Evolutionary conservation across 2,797 vertebrate genomes (phyloP).

Genomic region (Brachyrhaphis roseni): DNA sequence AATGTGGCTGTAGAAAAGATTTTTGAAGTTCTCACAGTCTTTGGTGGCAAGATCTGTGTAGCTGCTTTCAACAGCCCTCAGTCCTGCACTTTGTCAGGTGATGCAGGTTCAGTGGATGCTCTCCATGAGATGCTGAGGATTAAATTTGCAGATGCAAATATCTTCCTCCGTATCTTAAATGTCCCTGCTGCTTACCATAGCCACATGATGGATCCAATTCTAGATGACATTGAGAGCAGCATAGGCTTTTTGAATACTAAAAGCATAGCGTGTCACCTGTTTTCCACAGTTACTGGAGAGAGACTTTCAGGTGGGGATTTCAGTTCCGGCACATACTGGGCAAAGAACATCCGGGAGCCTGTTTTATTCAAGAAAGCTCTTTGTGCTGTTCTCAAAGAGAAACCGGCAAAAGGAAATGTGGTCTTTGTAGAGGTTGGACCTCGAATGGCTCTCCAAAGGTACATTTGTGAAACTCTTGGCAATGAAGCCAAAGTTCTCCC

Average conservation of each 20-base stretch:
- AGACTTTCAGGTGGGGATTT: constrained; percentile 77
- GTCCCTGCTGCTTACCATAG: constrained; percentile 88
- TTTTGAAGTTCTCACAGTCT: constrained; percentile 75
- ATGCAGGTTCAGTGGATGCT: constrained; percentile 61
- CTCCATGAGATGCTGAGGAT: constrained; percentile 52
- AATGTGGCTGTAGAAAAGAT: constrained; percentile 83
- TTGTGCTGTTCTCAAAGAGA: constrained; percentile 59
- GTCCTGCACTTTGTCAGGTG: constrained; percentile 89
- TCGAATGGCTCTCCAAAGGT: constrained; percentile 79
- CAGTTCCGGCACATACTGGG: constrained; percentile 84
- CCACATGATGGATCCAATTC: constrained; percentile 86
- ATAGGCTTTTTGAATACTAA: constrained; percentile 65
- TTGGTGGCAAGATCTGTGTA: constrained; percentile 77
- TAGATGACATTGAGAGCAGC: constrained; percentile 72
- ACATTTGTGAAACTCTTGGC: constrained; percentile 85
- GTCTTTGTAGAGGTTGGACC: constrained; percentile 90
- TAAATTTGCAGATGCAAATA: constrained; percentile 69
- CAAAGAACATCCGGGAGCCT: constrained; percentile 82
- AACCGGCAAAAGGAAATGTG: constrained; percentile 53
- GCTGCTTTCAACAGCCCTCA: constrained; percentile 87
- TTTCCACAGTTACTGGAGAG: constrained; percentile 85
- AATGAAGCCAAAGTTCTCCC: constrained; percentile 72
- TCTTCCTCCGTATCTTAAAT: constrained; percentile 83
- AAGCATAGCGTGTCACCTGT: constrained; percentile 74
- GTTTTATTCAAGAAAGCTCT: constrained; percentile 85